phyloP scores from a whole-genome alignment of 2,113 vertebrate genomes.

The Thalassarche chlororhynchos region DNA sequence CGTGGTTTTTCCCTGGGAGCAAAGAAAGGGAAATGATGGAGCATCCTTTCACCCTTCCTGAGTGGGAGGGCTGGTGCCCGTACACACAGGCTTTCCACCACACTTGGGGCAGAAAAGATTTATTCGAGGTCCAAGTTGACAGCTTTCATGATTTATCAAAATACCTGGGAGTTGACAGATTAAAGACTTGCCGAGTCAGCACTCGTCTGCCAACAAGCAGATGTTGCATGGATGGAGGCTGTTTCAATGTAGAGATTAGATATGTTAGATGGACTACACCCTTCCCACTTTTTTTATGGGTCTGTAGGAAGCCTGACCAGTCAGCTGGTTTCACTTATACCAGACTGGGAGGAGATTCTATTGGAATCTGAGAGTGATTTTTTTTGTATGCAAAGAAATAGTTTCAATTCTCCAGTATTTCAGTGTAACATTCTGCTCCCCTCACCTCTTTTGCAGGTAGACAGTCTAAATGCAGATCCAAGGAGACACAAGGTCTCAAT shows the following conservation, averaged over 20 bases:
- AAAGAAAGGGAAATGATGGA: not conserved
- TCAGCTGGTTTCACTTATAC: not conserved
- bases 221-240: not conserved
- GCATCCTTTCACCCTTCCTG: not conserved
- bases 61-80: not conserved
- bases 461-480: not conserved
- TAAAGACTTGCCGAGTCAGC: not conserved
- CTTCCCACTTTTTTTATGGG: not conserved
- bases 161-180: not conserved
- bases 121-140: not conserved
- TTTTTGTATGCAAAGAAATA: not conserved
- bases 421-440: not conserved
- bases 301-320: not conserved
- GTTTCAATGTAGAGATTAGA: not conserved
- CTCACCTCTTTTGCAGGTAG: not conserved
- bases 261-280: not conserved
- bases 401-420: not conserved
- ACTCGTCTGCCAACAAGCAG: not conserved
- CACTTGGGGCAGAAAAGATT: not conserved
- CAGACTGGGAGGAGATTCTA: not conserved
- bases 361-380: not conserved
- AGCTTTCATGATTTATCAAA: not conserved
- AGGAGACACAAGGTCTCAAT: not conserved
- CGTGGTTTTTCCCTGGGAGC: not conserved
- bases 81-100: not conserved